Conservation (phyloP, 2,797 vertebrate species). For the Dromococcyx pavoninus region DNA sequence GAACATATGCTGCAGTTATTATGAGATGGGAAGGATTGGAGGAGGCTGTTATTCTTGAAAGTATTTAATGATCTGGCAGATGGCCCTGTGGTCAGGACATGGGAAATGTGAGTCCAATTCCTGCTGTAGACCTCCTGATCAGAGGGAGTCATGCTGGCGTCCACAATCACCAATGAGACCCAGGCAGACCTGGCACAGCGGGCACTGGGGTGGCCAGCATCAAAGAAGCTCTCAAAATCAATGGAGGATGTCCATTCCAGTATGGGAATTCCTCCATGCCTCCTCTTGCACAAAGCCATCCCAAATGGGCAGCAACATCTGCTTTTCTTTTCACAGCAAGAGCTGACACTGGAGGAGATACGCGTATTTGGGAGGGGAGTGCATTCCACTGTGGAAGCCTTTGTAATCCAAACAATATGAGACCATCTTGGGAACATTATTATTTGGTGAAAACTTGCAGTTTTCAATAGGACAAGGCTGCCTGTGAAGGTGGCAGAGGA, state of each 20-base stretch:
- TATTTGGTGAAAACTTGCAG: background rate
- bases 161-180: background rate
- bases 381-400: constrained; percentile 26
- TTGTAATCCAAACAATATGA: constrained; percentile 24
- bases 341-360: constrained; percentile 39
- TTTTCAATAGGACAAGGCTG: background rate
- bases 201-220: background rate
- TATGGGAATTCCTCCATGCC: background rate
- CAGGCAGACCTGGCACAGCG: background rate
- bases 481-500: background rate
- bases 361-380: background rate
- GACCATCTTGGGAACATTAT: background rate
- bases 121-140: constrained; percentile 1
- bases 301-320: constrained; percentile 47
- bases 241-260: background rate
- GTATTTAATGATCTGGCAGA: constrained; percentile 27
- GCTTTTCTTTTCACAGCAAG: constrained; percentile 58
- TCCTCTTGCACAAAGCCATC: constrained; percentile 9
- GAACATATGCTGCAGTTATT: constrained; percentile 42
- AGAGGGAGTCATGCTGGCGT: background rate
- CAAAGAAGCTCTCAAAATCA: background rate
- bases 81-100: background rate
- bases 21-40: background rate
- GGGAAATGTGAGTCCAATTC: constrained; percentile 10
- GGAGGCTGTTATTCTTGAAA: constrained; percentile 9